A percentile compares a stretch with the other conserved stretches of the same genome.
phyloP scores from a whole-genome alignment of 2,888 invertebrate genomes.

The Eremobia ochroleuca region DNA sequence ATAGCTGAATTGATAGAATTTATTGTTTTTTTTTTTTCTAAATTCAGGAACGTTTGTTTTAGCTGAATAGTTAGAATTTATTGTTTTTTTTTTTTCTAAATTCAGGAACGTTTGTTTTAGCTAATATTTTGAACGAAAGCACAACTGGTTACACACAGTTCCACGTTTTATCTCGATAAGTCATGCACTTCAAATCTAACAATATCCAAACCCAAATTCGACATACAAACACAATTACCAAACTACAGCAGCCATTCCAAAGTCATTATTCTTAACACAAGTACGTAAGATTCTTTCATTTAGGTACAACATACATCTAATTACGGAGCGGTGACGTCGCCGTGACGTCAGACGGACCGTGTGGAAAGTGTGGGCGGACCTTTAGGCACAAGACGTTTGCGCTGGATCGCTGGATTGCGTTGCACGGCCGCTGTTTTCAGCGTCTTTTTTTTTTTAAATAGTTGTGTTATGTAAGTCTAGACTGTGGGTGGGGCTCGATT shows the following conservation, averaged over 20 bases:
- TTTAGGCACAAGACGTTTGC: slow-evolving; percentile 30
- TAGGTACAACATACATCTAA: slow-evolving; percentile 62
- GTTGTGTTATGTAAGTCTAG: slow-evolving; percentile 51
- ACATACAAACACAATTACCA: slow-evolving; percentile 41
- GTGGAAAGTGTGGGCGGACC: slow-evolving; percentile 56
- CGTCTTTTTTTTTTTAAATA: slow-evolving; percentile 52
- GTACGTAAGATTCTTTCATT: slow-evolving; percentile 47
- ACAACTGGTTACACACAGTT: neutral
- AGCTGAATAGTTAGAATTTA: too few species aligned
- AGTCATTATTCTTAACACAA: slow-evolving; percentile 41
- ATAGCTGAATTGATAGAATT: too few species aligned
- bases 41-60: too few species aligned
- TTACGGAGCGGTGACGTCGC: slow-evolving; percentile 61
- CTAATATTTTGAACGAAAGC: neutral
- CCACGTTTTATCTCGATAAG: neutral
- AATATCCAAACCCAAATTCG: slow-evolving; percentile 13
- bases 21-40: too few species aligned
- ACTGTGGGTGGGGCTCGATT: slow-evolving; percentile 53
- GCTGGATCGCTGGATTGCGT: slow-evolving; percentile 19
- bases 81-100: too few species aligned
- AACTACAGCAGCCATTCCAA: slow-evolving; percentile 23
- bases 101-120: too few species aligned
- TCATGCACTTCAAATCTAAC: neutral
- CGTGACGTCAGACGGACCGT: slow-evolving; percentile 58
- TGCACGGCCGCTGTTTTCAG: slow-evolving; percentile 38